A percentile compares a stretch with the other conserved stretches of the same genome.
These are phyloP conservation scores for Tupiocoris notatus DNA, from an alignment of 2,888 invertebrate species.

Conservation along the genomic window DNA sequence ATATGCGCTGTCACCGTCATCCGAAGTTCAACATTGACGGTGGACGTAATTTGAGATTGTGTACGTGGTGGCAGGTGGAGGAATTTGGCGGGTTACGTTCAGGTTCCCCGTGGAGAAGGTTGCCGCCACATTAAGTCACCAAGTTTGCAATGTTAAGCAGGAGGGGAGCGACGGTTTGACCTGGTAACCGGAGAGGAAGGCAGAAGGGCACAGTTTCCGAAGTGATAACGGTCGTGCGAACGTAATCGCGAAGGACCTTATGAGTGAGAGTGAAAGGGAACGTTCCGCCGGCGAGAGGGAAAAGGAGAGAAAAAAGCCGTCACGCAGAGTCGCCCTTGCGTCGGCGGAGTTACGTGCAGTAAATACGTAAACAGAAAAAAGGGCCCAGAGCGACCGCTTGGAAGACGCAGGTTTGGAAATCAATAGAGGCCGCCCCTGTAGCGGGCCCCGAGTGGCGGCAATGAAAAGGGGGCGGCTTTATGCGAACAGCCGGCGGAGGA, in stretches of 20 bases:
- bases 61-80: background rate
- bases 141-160: background rate
- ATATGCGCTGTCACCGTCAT: no score
- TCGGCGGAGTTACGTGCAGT: slow-evolving; percentile 34
- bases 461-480: background rate
- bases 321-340: background rate
- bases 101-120: slow-evolving; percentile 7
- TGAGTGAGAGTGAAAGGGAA: slow-evolving; percentile 16
- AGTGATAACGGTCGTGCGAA: background rate
- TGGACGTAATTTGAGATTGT: no score
- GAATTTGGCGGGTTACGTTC: slow-evolving; percentile 4
- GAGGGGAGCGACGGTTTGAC: background rate
- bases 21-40: no score
- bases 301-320: background rate
- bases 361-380: slow-evolving; percentile 28
- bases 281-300: background rate
- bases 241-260: background rate
- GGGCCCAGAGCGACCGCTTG: background rate
- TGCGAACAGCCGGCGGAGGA: slow-evolving; percentile 17
- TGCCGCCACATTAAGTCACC: slow-evolving; percentile 13
- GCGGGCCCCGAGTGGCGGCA: slow-evolving; percentile 1
- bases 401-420: slow-evolving; percentile 24
- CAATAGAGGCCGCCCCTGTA: slow-evolving; percentile 36
- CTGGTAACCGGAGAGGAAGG: slow-evolving; percentile 34
- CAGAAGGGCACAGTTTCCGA: background rate